Percentiles rank a stretch among this genome's conserved stretches.
Conservation (phyloP, 1,140 invertebrate genomes). For the Galendromus occidentalis region DNA sequence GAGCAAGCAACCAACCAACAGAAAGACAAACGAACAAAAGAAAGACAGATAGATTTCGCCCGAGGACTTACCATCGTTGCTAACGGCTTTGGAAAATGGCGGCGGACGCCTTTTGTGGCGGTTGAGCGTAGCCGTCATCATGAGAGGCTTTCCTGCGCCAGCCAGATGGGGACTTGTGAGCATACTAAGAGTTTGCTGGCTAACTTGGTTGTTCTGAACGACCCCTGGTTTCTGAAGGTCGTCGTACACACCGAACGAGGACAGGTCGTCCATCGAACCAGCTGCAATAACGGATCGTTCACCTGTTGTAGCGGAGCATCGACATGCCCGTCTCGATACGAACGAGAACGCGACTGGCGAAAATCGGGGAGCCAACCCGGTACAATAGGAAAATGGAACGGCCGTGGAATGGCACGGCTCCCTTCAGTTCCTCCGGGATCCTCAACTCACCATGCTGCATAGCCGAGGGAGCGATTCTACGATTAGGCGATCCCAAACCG, state of each 20-base stretch:
- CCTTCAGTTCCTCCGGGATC: no score
- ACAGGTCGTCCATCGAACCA: conserved; percentile 5
- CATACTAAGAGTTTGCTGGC: conserved; percentile 4
- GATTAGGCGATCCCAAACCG: neutral
- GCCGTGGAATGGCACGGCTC: neutral
- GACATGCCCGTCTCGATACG: no score
- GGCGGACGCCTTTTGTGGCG: neutral
- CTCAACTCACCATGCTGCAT: neutral
- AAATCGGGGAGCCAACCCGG: no score
- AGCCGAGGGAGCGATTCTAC: neutral
- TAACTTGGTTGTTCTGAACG: neutral
- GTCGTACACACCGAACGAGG: conserved; percentile 6
- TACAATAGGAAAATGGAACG: no score
- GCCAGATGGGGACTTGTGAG: neutral
- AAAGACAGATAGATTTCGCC: no score
- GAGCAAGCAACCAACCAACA: no score
- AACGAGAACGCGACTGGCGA: no score
- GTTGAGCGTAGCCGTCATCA: conserved; percentile 6
- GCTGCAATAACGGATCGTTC: neutral
- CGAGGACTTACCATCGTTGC: conserved; percentile 3
- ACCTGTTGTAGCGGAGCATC: neutral
- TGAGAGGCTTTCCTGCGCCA: neutral
- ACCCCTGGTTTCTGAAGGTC: neutral
- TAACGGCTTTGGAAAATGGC: conserved; percentile 2
- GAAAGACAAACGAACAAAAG: no score